Evolutionary conservation across 2,888 invertebrate species (phyloP), one percentile per base, ranked within the genome.

Genomic region (Caenorhabditis zanzibari): DNA sequence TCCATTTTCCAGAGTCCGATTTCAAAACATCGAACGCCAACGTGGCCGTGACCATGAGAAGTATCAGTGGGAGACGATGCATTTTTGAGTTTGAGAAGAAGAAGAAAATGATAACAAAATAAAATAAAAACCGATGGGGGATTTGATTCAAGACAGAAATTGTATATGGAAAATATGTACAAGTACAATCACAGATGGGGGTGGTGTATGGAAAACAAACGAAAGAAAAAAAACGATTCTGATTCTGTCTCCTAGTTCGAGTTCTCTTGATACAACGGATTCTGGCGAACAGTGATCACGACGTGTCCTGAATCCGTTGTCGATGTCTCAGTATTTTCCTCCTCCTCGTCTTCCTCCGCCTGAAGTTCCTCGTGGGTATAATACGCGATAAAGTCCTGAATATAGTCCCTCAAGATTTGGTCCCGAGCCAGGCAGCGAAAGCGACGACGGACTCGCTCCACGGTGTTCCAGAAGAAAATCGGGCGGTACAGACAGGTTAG

Each of bases 341-440:
- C 38, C 38, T 38, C 38, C 10, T 38, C 38, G 10, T 38, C 12
- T 12, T 38, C 38, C 19, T 47, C 47, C 0, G 14, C 44, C n/a
- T 12, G 14, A 3, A 54, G 38, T 4, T 54, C 49, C 32, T 35
- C 16, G 49, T 26, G 19, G 1, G 32, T 12, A 32, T 24, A 10
- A n/a, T 16, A 12, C 9, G 24, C 54, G 19, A 66, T 66, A n/a
- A 69, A 41, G 16, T 54, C 56, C 24, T 69, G 69, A 9, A 69
- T 35, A 14, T 22, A 24, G 14, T 54, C 26, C 54, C 54, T 24
- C 14, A 54, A 26, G 14, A 5, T 14, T 14, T 24, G 24, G 14
- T 54, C 24, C 14, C 54, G 7, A 14, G 24, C 54, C 54, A 54
- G 26, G 7, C 24, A 54, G 10, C 26, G 54, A 14, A 54, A 24